These are phyloP conservation scores for Drosophila sp. DNA, from an alignment of 1,140 invertebrate species.

Conservation along the genomic window DNA sequence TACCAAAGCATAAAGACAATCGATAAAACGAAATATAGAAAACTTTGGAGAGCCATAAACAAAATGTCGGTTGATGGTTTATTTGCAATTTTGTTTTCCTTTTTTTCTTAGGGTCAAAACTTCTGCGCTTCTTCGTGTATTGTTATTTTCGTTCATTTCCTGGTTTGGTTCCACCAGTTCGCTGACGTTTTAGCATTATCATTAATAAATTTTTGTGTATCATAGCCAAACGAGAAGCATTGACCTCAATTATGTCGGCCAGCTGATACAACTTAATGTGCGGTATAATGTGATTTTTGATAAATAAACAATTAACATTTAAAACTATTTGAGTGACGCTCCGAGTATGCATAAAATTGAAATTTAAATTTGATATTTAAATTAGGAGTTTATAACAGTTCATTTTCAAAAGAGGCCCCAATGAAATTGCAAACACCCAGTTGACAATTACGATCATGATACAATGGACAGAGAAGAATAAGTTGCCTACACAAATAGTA, in stretches of 20 bases:
- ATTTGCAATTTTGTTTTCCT: slow-evolving; percentile 70
- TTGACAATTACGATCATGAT: too few species aligned
- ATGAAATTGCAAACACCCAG: too few species aligned
- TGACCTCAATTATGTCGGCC: slow-evolving; percentile 61
- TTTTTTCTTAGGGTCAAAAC: slow-evolving; percentile 59
- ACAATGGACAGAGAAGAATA: too few species aligned
- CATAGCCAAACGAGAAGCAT: slow-evolving; percentile 52
- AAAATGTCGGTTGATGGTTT: slow-evolving; percentile 44
- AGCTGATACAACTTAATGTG: slow-evolving; percentile 26
- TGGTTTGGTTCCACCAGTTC: slow-evolving; percentile 56
- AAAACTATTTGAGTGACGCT: slow-evolving; percentile 24
- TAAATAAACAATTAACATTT: slow-evolving; percentile 35
- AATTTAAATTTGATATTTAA: slow-evolving; percentile 3
- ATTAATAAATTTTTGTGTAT: slow-evolving; percentile 61
- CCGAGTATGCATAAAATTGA: slow-evolving; percentile 36
- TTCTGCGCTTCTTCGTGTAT: slow-evolving; percentile 61
- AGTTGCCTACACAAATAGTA: too few species aligned
- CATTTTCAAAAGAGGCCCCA: too few species aligned
- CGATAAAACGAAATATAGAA: slow-evolving; percentile 57
- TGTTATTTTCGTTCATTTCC: slow-evolving; percentile 68
- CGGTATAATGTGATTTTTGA: slow-evolving; percentile 21
- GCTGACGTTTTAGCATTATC: slow-evolving; percentile 58
- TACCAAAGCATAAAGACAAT: slow-evolving; percentile 47
- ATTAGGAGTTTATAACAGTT: background rate
- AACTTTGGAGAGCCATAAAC: slow-evolving; percentile 58